Conservation (phyloP, 2,797 vertebrate species). For the Cuniculus paca region DNA sequence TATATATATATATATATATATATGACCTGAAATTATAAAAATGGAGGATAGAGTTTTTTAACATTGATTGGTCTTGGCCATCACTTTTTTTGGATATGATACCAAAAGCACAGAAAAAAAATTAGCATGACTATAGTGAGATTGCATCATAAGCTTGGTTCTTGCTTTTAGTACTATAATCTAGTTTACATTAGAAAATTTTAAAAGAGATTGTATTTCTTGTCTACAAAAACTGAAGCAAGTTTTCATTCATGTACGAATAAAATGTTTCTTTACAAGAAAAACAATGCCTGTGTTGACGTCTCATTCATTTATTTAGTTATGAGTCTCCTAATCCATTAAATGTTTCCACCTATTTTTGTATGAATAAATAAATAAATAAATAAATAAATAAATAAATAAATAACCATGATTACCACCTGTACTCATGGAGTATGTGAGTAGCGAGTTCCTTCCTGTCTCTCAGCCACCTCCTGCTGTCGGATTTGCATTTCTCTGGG, state of each 20-base stretch:
- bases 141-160: not conserved
- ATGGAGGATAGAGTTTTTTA: not conserved
- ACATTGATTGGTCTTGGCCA: not conserved
- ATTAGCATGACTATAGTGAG: too few relatives aligned
- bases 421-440: too few relatives aligned
- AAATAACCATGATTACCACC: too few relatives aligned
- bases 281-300: not conserved
- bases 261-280: not conserved
- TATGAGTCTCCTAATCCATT: not conserved
- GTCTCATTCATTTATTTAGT: not conserved
- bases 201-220: not conserved
- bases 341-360: not conserved
- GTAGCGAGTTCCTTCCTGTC: not conserved
- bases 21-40: too few relatives aligned
- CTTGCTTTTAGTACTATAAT: not conserved
- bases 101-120: not conserved
- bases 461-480: not conserved
- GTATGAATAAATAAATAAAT: too few relatives aligned
- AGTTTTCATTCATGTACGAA: not conserved
- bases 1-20: too few relatives aligned
- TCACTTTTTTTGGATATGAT: not conserved
- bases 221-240: too few relatives aligned
- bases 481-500: not conserved
- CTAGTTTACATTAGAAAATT: not conserved
- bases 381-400: too few relatives aligned